These are phyloP conservation scores for Scelioninae gen. 2 DNA, from an alignment of 2,888 invertebrate species.

Conservation along the genomic window DNA sequence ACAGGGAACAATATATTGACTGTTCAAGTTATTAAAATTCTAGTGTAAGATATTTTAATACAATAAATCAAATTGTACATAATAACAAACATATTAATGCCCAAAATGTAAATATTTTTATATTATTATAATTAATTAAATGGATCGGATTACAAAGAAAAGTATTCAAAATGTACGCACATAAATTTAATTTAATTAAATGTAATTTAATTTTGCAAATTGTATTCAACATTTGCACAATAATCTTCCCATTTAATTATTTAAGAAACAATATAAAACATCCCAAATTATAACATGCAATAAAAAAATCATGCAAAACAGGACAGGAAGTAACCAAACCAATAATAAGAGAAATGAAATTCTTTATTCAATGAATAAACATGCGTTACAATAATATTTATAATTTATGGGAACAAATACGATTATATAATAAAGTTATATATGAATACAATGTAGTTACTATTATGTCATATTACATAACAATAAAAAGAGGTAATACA, in stretches of 20 bases:
- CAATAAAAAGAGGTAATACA: slow-evolving; percentile 66
- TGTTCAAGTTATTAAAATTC: no score
- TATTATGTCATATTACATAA: slow-evolving; percentile 51
- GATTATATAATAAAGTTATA: slow-evolving; percentile 52
- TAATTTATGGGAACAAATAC: slow-evolving; percentile 58
- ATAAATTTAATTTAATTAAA: no score
- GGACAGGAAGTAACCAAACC: slow-evolving; percentile 72
- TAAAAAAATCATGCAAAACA: slow-evolving; percentile 68
- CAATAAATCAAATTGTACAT: not conserved
- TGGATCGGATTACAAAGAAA: slow-evolving; percentile 5
- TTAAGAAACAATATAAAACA: slow-evolving; percentile 37
- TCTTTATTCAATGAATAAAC: slow-evolving; percentile 71
- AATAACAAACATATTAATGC: slow-evolving; percentile 1
- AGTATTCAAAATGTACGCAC: not conserved
- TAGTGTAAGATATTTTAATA: not conserved
- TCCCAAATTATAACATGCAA: slow-evolving; percentile 61
- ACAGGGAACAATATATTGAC: no score
- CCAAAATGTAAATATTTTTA: not conserved
- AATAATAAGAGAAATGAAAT: slow-evolving; percentile 69
- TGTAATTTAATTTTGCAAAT: no score
- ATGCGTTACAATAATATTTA: slow-evolving; percentile 71
- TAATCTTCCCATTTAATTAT: slow-evolving; percentile 32
- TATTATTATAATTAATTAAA: slow-evolving; percentile 15
- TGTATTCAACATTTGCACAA: not conserved
- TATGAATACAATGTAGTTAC: slow-evolving; percentile 44